phyloP scores from a whole-genome alignment of 1,140 invertebrate genomes.

The Cepaea nemoralis region DNA sequence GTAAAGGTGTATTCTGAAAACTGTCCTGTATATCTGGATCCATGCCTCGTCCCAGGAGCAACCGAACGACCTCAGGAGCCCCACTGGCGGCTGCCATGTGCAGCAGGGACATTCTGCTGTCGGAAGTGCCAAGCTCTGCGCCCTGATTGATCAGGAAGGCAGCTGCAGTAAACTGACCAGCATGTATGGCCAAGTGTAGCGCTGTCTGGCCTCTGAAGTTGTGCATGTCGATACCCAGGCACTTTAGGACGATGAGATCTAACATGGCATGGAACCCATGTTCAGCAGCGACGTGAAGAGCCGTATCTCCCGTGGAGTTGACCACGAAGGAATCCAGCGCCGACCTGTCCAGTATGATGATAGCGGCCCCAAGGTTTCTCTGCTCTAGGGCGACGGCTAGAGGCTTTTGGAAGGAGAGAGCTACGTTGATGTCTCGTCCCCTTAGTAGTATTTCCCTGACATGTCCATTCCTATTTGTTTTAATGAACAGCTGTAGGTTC shows the following conservation, averaged over 20 bases:
- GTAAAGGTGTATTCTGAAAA: slow-evolving; percentile 27
- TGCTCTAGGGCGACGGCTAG: slow-evolving; percentile 7
- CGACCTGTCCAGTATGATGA: neutral
- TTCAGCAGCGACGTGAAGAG: slow-evolving; percentile 31
- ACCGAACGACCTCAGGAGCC: neutral
- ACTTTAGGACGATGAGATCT: neutral
- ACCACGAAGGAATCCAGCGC: neutral
- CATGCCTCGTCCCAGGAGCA: neutral
- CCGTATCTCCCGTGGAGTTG: neutral
- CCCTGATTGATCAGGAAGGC: neutral
- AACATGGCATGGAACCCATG: neutral
- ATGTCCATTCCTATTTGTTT: neutral
- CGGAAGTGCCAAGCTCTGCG: neutral
- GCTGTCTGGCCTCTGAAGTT: neutral
- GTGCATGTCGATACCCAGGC: neutral
- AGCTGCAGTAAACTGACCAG: slow-evolving; percentile 10
- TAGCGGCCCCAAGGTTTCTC: slow-evolving; percentile 14
- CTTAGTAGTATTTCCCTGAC: neutral
- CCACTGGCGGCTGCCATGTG: slow-evolving; percentile 29
- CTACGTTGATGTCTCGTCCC: neutral
- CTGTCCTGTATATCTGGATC: slow-evolving; percentile 5
- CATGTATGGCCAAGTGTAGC: neutral
- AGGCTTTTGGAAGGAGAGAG: neutral
- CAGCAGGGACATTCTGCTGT: neutral
- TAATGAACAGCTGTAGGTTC: slow-evolving; percentile 2